Conservation (phyloP, 2,888 invertebrate species). For the Diloba caeruleocephala region DNA sequence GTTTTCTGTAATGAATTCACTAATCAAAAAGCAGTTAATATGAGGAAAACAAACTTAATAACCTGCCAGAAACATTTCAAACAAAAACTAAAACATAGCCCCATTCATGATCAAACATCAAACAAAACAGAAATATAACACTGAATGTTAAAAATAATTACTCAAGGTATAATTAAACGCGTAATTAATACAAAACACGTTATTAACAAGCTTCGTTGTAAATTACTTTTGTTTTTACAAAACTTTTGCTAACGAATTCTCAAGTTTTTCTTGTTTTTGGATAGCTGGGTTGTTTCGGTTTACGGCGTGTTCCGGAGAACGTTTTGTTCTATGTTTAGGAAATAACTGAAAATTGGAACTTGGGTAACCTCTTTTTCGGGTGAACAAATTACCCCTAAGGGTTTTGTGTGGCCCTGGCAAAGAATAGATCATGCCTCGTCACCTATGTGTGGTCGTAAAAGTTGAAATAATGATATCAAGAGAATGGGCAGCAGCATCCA, state of each 20-base stretch:
- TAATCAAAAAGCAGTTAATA: too few species aligned
- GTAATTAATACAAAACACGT: slow-evolving; percentile 49
- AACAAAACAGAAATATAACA: slow-evolving; percentile 3
- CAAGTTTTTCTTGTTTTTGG: slow-evolving; percentile 47
- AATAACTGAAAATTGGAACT: slow-evolving; percentile 16
- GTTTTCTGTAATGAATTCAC: too few species aligned
- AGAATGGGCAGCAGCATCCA: too few species aligned
- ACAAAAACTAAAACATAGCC: neutral
- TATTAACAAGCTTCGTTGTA: slow-evolving; percentile 42
- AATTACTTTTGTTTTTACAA: slow-evolving; percentile 55
- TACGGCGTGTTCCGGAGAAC: slow-evolving; percentile 33
- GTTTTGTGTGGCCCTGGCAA: too few species aligned
- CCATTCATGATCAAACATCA: neutral
- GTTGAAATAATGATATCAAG: too few species aligned
- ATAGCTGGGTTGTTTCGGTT: slow-evolving; percentile 44
- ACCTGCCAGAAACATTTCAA: too few species aligned
- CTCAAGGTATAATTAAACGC: slow-evolving; percentile 31
- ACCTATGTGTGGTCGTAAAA: too few species aligned
- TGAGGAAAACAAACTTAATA: too few species aligned
- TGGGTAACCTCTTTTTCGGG: slow-evolving; percentile 25
- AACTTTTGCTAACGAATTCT: slow-evolving; percentile 46
- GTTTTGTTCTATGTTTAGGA: slow-evolving; percentile 29
- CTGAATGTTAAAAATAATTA: slow-evolving; percentile 14
- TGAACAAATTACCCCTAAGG: too few species aligned
- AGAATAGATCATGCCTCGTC: too few species aligned